Evolutionary conservation across 2,113 vertebrate genomes (phyloP).

Genomic region (Mus spicilegus): DNA sequence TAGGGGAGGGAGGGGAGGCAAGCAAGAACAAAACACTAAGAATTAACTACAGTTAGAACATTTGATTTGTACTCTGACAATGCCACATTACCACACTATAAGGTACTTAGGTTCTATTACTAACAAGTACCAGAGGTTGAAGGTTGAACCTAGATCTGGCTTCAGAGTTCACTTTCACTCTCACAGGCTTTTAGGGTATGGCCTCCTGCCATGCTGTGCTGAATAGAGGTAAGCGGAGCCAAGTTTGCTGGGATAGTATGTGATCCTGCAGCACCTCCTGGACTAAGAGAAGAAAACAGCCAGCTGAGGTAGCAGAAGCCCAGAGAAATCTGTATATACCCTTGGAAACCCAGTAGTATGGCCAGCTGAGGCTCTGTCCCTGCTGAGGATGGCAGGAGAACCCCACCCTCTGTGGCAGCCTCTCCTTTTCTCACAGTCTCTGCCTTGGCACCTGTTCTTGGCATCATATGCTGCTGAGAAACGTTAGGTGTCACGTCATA

Average conservation of each 20-base stretch:
- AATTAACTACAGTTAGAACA: background rate
- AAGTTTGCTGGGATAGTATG: background rate
- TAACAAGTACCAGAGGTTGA: background rate
- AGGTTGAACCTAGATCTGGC: background rate
- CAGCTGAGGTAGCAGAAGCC: background rate
- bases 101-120: background rate
- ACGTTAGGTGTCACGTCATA: slow-evolving; percentile 48
- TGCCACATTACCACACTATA: background rate
- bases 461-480: slow-evolving; percentile 33
- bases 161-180: background rate
- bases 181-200: background rate
- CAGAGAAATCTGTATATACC: background rate
- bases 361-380: background rate
- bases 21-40: background rate
- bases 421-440: background rate
- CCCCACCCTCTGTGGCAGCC: background rate
- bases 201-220: background rate
- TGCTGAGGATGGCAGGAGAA: background rate
- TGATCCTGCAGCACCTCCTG: background rate
- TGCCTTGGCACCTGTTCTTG: slow-evolving; percentile 41
- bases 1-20: too few species aligned
- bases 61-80: background rate
- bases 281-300: background rate
- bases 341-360: background rate
- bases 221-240: background rate